These are phyloP conservation scores for Scaptodrosophila latifasciaeformis DNA, from an alignment of 2,888 invertebrate species.

Conservation along the genomic window DNA sequence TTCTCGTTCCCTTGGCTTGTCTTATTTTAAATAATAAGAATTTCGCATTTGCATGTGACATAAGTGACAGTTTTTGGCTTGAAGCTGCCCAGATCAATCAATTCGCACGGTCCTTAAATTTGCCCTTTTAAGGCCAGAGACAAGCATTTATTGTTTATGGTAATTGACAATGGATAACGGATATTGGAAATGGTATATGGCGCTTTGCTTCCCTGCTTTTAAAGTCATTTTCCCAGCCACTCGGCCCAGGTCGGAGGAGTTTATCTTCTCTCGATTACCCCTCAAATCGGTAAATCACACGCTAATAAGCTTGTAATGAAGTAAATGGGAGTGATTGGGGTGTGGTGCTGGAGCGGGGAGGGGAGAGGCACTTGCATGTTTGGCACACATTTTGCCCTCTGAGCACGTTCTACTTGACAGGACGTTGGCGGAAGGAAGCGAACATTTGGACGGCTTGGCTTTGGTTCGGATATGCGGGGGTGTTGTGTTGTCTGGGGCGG, in stretches of 20 bases:
- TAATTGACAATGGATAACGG: conserved; percentile 66
- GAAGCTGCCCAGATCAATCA: too few relatives aligned
- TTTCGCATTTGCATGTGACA: too few relatives aligned
- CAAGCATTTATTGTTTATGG: conserved; percentile 9
- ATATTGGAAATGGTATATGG: conserved; percentile 47
- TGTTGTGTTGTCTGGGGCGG: conserved; percentile 16
- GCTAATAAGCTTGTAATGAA: conserved; percentile 64
- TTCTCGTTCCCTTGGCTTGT: too few relatives aligned
- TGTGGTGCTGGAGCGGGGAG: background rate
- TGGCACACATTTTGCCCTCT: conserved; percentile 55
- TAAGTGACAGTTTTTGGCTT: too few relatives aligned
- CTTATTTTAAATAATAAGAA: too few relatives aligned
- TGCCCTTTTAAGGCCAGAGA: background rate
- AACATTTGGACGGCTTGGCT: conserved; percentile 39
- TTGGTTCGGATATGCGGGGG: conserved; percentile 13
- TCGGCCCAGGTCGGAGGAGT: background rate
- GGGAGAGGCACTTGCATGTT: conserved; percentile 47
- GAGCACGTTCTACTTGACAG: conserved; percentile 8
- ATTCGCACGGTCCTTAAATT: too few relatives aligned
- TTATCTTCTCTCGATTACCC: conserved; percentile 39
- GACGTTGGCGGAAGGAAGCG: conserved; percentile 46
- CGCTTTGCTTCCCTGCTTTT: too few relatives aligned
- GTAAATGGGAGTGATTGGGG: conserved; percentile 34
- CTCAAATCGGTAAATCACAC: conserved; percentile 62
- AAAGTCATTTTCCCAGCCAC: conserved; percentile 60